Conservation (phyloP, 2,113 vertebrate genomes). For the Cavia porcellus region DNA sequence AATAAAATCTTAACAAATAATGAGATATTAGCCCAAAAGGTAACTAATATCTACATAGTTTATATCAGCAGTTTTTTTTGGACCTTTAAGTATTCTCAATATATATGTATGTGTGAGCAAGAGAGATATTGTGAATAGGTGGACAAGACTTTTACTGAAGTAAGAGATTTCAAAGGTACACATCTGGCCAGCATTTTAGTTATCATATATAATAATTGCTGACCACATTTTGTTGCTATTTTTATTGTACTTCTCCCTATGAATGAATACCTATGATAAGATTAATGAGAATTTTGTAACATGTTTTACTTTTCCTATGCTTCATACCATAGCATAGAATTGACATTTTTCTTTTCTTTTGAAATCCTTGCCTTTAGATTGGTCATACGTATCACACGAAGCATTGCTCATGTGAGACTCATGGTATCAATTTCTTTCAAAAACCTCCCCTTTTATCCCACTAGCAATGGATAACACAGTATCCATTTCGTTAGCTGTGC, state of each 20-base stretch:
- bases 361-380: conserved; percentile 62
- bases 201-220: not conserved
- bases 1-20: not conserved
- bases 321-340: not conserved
- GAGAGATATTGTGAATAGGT: not conserved
- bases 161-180: not conserved
- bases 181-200: not conserved
- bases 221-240: conserved; percentile 18
- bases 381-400: conserved; percentile 58
- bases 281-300: not conserved
- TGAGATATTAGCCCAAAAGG: not conserved
- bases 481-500: conserved; percentile 62
- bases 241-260: not conserved
- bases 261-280: not conserved
- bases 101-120: not conserved
- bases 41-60: not conserved
- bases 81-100: conserved; percentile 16
- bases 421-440: conserved; percentile 61
- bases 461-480: conserved; percentile 61
- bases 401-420: conserved; percentile 60
- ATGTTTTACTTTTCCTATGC: not conserved
- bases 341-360: conserved; percentile 50
- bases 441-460: conserved; percentile 54
- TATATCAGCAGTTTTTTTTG: not conserved
- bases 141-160: not conserved